Conservation (phyloP, 2,113 vertebrate species). For the Hyperopisus bebe region DNA sequence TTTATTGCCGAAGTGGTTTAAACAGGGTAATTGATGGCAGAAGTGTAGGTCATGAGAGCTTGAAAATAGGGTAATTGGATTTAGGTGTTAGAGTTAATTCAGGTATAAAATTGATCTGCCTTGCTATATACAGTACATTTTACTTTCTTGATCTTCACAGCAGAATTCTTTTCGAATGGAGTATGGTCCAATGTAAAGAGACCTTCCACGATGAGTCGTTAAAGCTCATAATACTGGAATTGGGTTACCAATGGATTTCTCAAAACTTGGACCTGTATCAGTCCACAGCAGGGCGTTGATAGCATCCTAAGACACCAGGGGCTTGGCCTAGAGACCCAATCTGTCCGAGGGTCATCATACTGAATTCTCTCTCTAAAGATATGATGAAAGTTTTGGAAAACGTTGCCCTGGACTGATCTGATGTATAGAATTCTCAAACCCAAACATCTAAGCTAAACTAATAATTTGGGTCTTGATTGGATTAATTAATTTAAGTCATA, state of each 20-base stretch:
- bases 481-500: not conserved
- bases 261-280: not conserved
- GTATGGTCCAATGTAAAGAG: not conserved
- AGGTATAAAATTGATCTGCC: not conserved
- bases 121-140: not conserved
- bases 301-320: not conserved
- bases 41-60: not conserved
- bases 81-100: not conserved
- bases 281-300: not conserved
- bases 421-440: not conserved
- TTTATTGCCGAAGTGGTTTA: not conserved
- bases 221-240: not conserved
- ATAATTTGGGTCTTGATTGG: not conserved
- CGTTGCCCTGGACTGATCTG: not conserved
- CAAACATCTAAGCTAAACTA: not conserved
- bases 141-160: not conserved
- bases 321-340: not conserved
- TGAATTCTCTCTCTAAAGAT: not conserved
- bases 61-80: not conserved
- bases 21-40: not conserved
- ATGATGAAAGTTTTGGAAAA: not conserved
- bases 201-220: not conserved
- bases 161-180: not conserved
- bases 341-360: not conserved
- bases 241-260: not conserved